These are phyloP conservation scores for Glossosoma conforme DNA, from an alignment of 1,140 invertebrate species.

Conservation along the genomic window DNA sequence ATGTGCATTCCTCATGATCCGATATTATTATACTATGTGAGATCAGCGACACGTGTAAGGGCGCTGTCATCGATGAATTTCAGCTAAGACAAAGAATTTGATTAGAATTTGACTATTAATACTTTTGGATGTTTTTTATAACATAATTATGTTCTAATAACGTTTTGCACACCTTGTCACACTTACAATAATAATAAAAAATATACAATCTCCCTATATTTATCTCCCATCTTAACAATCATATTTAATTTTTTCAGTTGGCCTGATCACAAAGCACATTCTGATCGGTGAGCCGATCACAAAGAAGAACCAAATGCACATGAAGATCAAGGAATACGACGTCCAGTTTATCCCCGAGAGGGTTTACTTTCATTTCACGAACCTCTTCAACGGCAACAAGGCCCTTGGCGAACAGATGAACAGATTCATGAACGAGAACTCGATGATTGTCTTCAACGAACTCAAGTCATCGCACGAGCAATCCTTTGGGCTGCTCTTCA, in stretches of 20 bases:
- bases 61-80: no score
- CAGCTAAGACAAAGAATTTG: no score
- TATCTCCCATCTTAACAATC: no score
- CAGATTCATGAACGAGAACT: constrained; percentile 61
- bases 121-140: no score
- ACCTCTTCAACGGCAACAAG: constrained; percentile 58
- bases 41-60: no score
- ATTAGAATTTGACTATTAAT: no score
- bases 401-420: constrained; percentile 53
- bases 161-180: no score
- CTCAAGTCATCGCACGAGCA: constrained; percentile 58
- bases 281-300: constrained; percentile 53
- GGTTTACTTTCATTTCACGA: constrained; percentile 54
- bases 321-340: constrained; percentile 55
- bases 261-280: constrained; percentile 54
- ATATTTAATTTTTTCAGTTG: constrained; percentile 41
- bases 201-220: no score
- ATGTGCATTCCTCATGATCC: no score
- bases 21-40: no score
- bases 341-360: constrained; percentile 52
- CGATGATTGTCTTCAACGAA: constrained; percentile 60
- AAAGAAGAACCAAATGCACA: constrained; percentile 54
- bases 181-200: no score
- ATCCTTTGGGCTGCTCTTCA: constrained; percentile 56
- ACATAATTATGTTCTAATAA: no score